phyloP scores from a whole-genome alignment of 2,113 vertebrate genomes.

The Macaca nemestrina region DNA sequence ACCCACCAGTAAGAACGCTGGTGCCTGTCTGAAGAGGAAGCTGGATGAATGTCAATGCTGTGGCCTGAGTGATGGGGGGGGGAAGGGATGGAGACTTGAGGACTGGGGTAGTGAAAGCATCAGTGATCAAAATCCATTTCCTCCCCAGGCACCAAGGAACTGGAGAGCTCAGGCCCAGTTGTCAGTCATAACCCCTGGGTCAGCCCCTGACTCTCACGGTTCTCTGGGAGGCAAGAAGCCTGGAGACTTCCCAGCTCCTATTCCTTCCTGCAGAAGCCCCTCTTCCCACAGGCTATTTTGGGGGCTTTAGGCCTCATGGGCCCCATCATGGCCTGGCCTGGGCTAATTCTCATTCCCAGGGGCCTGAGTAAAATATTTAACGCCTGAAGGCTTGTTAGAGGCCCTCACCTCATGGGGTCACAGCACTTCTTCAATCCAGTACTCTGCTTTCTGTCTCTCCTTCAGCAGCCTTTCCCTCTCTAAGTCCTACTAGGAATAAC shows the following conservation, averaged over 20 bases:
- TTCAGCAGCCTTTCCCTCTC: not conserved
- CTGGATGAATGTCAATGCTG: not conserved
- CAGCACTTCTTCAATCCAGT: not conserved
- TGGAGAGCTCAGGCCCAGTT: not conserved
- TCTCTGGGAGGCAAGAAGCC: not conserved
- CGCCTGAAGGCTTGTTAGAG: not conserved
- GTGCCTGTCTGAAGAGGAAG: not conserved
- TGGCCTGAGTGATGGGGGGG: not conserved
- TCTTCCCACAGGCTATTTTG: slow-evolving; percentile 58
- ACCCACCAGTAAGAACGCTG: not conserved
- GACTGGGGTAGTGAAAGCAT: not conserved
- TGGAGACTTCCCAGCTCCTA: not conserved
- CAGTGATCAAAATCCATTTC: not conserved
- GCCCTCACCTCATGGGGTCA: slow-evolving; percentile 6
- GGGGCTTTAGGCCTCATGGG: slow-evolving; percentile 34
- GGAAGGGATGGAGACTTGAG: not conserved
- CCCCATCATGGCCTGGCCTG: not conserved
- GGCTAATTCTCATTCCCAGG: slow-evolving; percentile 3
- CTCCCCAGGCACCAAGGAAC: not conserved
- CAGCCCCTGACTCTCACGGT: not conserved
- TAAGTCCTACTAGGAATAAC: slow-evolving; percentile 46
- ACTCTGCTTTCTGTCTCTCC: not conserved
- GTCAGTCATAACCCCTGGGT: not conserved
- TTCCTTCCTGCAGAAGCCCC: not conserved
- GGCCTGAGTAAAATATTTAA: slow-evolving; percentile 19